Evolutionary conservation across 2,113 vertebrate species (phyloP), one percentile per base, ranked within the genome.

Genomic region (Ariopsis seemanni): DNA sequence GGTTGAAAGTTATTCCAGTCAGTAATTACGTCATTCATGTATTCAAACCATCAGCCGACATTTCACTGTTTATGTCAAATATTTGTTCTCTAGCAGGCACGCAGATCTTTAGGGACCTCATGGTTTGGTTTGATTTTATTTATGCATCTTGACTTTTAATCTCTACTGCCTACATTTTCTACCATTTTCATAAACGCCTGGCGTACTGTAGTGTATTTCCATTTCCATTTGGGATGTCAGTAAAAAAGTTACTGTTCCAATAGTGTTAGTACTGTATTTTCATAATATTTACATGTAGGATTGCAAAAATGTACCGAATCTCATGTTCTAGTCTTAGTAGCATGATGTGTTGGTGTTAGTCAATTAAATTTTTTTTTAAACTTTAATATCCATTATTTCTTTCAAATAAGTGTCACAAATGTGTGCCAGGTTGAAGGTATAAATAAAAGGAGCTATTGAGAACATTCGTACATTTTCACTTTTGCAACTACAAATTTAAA

Each of bases 131-230:
- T 8, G 42, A 75, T 50, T 75, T 72, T 18, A 12, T 69, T 71
- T 17, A 53, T n/a, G 50, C 75, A 78, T 75, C 75, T 78, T 27
- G 50, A 78, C 75, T 53, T 53, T 78, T 78, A 78, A 78, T 78
- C 17, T 27, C 10, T 78, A 55, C 52, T 55, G 25, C 52, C 25
- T 52, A 25, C 22, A 52, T 77, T 53, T 79, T 8, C 9, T 48
- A 22, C 18, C 18, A 74, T 74, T 74, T 74, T 20, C 17, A 53
- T 78, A 78, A 78, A 53, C 12, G 15, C 25, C 55, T 15, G 50
- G 5, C 4, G 15, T 53, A 78, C 27, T 53, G 25, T 53, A 57
- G 1, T 53, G 7, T 53, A 52, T n/a, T 53, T 78, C 27, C 11
- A 78, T 50, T 75, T 52, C 72, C 72, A 75, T 75, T 20, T 5